Conservation (phyloP, 2,113 vertebrate species). For the Forbesichthys agassizii region DNA sequence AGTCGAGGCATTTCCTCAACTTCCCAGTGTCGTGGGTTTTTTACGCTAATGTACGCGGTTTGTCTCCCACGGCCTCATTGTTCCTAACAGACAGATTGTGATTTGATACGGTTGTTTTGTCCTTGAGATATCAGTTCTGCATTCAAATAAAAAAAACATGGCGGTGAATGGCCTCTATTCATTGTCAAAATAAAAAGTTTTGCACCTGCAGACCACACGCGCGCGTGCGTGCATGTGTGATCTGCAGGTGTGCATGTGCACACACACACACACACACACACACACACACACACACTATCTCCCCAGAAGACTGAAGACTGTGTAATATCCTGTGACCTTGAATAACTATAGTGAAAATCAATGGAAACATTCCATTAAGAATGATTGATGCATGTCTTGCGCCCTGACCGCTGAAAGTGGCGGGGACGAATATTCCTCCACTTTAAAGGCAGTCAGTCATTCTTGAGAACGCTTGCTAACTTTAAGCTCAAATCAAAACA, state of each 20-base stretch:
- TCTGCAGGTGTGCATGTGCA: background rate
- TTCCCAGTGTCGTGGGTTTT: conserved; percentile 28
- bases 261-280: conserved; percentile 20
- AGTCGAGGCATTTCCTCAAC: conserved; percentile 46
- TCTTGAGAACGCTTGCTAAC: too few species aligned
- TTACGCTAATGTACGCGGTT: conserved; percentile 45
- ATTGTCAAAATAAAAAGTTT: conserved; percentile 6
- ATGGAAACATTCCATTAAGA: conserved; percentile 69
- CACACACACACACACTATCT: conserved; percentile 1
- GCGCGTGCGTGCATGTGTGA: background rate
- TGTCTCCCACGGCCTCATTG: conserved; percentile 45
- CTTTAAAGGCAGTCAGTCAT: conserved; percentile 31
- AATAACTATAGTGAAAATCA: conserved; percentile 63
- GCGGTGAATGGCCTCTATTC: conserved; percentile 28
- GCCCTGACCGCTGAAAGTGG: conserved; percentile 48
- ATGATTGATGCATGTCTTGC: conserved; percentile 70
- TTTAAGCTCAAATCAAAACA: too few species aligned
- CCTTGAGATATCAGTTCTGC: background rate
- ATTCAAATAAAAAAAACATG: conserved; percentile 44
- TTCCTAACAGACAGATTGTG: conserved; percentile 51
- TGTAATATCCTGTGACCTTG: conserved; percentile 62
- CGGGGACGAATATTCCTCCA: conserved; percentile 52
- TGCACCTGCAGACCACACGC: background rate
- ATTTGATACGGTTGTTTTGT: conserved; percentile 44
- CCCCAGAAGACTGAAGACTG: background rate